Evolutionary conservation across 2,797 vertebrate species (phyloP).

Genomic region (Oreochromis mossambicus): DNA sequence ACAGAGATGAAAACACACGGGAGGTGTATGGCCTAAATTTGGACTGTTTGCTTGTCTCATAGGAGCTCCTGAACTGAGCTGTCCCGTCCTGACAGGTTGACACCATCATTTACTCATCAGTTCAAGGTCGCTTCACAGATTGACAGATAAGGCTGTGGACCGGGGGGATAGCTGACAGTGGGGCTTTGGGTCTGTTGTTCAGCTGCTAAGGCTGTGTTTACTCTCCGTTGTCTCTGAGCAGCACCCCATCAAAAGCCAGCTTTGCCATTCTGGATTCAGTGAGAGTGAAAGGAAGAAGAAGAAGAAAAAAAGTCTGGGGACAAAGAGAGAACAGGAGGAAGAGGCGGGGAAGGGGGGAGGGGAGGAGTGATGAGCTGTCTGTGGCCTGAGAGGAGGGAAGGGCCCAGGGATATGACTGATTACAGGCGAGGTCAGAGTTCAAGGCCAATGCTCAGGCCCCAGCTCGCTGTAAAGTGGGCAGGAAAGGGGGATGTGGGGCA

Average conservation of each 20-base stretch:
- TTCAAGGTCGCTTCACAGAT: conserved; percentile 67
- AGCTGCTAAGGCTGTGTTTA: conserved; percentile 54
- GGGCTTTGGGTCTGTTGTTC: conserved; percentile 54
- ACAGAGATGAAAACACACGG: neutral
- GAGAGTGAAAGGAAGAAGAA: conserved; percentile 20
- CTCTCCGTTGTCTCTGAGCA: conserved; percentile 61
- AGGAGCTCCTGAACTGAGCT: conserved; percentile 41
- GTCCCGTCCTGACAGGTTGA: conserved; percentile 65
- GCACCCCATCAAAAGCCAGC: conserved; percentile 67
- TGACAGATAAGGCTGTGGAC: conserved; percentile 62
- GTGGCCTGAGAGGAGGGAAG: conserved; percentile 66
- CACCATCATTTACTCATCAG: conserved; percentile 71
- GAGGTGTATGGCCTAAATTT: conserved; percentile 1
- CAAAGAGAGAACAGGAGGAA: conserved; percentile 58
- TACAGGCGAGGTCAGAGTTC: conserved; percentile 77
- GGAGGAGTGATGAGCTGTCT: conserved; percentile 69
- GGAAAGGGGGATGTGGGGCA: conserved; percentile 42
- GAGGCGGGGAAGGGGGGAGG: conserved; percentile 27
- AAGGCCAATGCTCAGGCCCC: conserved; percentile 68
- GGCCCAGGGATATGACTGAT: conserved; percentile 83
- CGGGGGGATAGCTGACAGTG: conserved; percentile 62
- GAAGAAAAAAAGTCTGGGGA: conserved; percentile 13
- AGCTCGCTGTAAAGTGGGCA: conserved; percentile 53
- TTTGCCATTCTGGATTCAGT: conserved; percentile 64
- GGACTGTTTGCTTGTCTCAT: conserved; percentile 60